Percentiles rank a stretch among this genome's conserved stretches.
phyloP scores from a whole-genome alignment of 2,888 invertebrate genomes.

The Rotaria socialis region DNA sequence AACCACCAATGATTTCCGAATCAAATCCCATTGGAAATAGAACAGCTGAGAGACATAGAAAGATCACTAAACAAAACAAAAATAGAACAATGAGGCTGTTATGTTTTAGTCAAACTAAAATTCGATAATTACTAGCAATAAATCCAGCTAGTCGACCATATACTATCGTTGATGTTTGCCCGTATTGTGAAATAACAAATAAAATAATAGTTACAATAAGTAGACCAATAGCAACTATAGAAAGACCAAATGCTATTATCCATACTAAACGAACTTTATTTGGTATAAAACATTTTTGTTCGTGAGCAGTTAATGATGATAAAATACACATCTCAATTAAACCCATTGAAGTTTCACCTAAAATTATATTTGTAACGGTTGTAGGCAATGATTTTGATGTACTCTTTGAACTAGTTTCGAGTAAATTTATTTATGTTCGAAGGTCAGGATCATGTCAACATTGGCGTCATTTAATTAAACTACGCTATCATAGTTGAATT shows the following conservation, averaged over 20 bases:
- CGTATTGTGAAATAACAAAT: not conserved
- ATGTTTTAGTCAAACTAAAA: not conserved
- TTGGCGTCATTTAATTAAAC: too few relatives aligned
- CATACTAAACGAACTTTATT: not conserved
- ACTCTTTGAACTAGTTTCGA: too few relatives aligned
- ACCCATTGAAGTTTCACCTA: conserved; percentile 9
- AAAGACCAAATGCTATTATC: not conserved
- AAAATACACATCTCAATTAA: not conserved
- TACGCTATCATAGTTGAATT: too few relatives aligned
- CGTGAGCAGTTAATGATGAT: not conserved
- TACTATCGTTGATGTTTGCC: not conserved
- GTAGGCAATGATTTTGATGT: too few relatives aligned
- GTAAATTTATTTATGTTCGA: too few relatives aligned
- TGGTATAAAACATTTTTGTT: not conserved
- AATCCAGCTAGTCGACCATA: conserved; percentile 2
- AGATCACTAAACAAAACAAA: not conserved
- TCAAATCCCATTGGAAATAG: conserved; percentile 26
- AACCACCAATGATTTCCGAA: conserved; percentile 22
- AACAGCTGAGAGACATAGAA: not conserved
- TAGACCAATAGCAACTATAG: not conserved
- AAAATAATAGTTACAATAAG: not conserved
- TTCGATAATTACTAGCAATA: not conserved
- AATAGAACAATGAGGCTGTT: too few relatives aligned
- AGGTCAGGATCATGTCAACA: too few relatives aligned
- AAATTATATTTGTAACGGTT: not conserved